Evolutionary conservation across 2,888 invertebrate species (phyloP).

Genomic region (Drosophila nr. perissopoda): DNA sequence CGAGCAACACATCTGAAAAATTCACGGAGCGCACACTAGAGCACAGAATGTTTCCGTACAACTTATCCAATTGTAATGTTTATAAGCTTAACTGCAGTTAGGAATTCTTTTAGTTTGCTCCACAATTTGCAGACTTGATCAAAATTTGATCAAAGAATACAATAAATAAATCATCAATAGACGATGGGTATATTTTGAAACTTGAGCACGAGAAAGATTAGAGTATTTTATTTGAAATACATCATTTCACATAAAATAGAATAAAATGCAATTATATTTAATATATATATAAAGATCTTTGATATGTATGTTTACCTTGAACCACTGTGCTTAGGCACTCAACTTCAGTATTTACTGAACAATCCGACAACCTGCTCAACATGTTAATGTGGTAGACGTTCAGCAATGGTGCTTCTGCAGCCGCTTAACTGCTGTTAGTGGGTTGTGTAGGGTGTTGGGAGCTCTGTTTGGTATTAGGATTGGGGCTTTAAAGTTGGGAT

Average conservation of each 20-base stretch:
- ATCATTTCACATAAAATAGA: neutral
- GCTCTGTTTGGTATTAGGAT: neutral
- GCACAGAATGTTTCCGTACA: neutral
- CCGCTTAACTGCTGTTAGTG: slow-evolving; percentile 50
- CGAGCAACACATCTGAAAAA: slow-evolving; percentile 34
- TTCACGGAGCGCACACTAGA: slow-evolving; percentile 30
- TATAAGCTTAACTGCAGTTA: neutral
- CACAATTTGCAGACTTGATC: neutral
- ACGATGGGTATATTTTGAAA: neutral
- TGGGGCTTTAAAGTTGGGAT: neutral
- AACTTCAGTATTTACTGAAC: slow-evolving; percentile 44
- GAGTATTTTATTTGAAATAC: neutral
- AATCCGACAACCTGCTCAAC: slow-evolving; percentile 64
- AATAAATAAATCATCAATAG: neutral
- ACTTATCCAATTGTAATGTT: neutral
- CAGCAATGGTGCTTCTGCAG: slow-evolving; percentile 34
- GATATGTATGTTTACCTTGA: neutral
- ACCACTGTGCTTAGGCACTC: slow-evolving; percentile 49
- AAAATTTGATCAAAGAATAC: neutral
- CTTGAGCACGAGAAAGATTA: neutral
- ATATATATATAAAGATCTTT: neutral
- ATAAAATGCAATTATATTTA: neutral
- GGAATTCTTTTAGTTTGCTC: neutral
- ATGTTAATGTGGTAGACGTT: slow-evolving; percentile 65
- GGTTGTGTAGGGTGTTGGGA: slow-evolving; percentile 3